These are phyloP conservation scores for Nothura maculosa DNA, from an alignment of 2,797 vertebrate species.

Conservation along the genomic window DNA sequence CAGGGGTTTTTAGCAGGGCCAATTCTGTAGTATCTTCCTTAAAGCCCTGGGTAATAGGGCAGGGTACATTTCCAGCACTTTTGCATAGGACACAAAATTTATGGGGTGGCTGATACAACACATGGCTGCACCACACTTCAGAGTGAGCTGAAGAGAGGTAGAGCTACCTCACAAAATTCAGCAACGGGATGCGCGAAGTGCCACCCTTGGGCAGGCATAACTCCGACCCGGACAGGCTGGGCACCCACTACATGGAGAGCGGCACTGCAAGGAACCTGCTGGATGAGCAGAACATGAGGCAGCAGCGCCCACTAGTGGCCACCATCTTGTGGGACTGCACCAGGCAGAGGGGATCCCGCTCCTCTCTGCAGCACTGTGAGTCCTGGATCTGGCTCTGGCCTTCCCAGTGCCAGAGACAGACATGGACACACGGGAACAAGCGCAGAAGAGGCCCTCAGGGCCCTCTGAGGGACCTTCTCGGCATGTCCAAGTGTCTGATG, in stretches of 20 bases:
- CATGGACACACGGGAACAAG: background rate
- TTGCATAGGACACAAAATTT: background rate
- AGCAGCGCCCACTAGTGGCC: background rate
- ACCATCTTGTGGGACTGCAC: too few species aligned
- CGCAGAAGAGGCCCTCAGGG: background rate
- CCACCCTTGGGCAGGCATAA: background rate
- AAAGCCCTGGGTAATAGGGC: background rate
- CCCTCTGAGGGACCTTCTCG: background rate
- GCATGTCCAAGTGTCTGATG: background rate
- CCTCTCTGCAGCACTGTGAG: background rate
- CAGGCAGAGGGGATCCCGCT: background rate
- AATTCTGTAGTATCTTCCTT: background rate
- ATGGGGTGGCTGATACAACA: background rate
- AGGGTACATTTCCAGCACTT: background rate
- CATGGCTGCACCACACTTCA: background rate
- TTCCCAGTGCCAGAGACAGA: background rate
- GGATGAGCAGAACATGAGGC: background rate
- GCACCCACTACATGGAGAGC: background rate
- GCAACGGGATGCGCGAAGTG: background rate
- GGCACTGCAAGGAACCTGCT: background rate
- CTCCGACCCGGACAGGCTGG: background rate
- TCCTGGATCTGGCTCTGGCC: background rate
- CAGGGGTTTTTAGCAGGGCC: background rate
- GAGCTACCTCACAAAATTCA: background rate
- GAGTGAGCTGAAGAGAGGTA: background rate